Evolutionary conservation across 2,113 vertebrate genomes (phyloP), one percentile per base, ranked within the genome.

Genomic region (Gopherus evgoodei): DNA sequence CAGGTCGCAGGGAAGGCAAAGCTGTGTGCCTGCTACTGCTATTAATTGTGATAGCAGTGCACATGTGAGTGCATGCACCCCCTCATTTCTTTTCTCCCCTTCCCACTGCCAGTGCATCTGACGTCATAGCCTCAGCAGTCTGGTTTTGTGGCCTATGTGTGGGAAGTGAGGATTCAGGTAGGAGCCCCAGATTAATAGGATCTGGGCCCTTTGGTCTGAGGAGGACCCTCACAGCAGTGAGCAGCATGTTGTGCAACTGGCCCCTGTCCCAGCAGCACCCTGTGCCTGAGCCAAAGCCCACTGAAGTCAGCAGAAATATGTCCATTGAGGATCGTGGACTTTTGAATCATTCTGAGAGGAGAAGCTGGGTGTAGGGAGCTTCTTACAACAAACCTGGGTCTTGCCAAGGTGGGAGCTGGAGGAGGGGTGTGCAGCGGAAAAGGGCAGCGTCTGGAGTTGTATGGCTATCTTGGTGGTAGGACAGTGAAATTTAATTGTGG

Each of bases 371-470:
- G 59, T 31, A 65, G 59, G 29, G 29, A 65, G 59, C 59, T 16
- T 65, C 59, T 65, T 35, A 31, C 13, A 65, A 35, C 29, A 11
- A 16, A 31, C 13, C 14, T 31, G 59, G 29, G 29, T 65, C 31
- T 31, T 11, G 13, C 57, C 25, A 29, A 59, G 57, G 11, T 59
- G 25, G 27, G 57, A 59, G 27, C 57, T 59, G 27, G 57, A 59
- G 57, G 57, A 21, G 29, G 47, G 76, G 59, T 81, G 62, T 44
- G 12, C 0, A 0, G 0, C 0, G 38, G 38, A 24, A 19, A 22
- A 24, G n/a, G n/a, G 38, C 69, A 75, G 19, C 69, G 5, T 38
- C 8, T 75, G n/a, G 38, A 75, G 35, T 72, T 72, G 65, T 8
- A n/a, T 38, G 14, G 35, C 35, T 72, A n/a, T 21, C 14, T 72